A percentile compares a stretch with the other conserved stretches of the same genome.
Evolutionary conservation across 2,888 invertebrate species (phyloP).

Genomic region (Hyppa rectilinea): DNA sequence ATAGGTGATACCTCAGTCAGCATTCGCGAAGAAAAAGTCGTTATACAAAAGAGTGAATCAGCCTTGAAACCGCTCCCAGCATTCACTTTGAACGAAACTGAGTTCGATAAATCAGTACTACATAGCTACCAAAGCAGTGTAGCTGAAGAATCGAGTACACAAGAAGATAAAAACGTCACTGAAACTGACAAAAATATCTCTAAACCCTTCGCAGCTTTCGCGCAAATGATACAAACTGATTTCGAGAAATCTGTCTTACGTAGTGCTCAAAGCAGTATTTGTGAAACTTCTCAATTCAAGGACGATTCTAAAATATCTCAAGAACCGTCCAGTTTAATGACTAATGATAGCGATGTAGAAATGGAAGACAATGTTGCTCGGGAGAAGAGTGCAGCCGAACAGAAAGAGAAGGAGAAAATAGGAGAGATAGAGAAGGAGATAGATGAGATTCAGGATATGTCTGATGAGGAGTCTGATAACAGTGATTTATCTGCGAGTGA

Average conservation of each 20-base stretch:
- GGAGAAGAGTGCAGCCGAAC: slow-evolving; percentile 74
- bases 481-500: slow-evolving; percentile 50
- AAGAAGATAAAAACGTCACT: slow-evolving; percentile 59
- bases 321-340: slow-evolving; percentile 81
- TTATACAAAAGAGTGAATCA: slow-evolving; percentile 52
- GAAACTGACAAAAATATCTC: slow-evolving; percentile 62
- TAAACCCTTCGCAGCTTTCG: slow-evolving; percentile 69
- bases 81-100: slow-evolving; percentile 78
- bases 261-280: slow-evolving; percentile 77
- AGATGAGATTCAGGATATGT: slow-evolving; percentile 85
- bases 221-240: slow-evolving; percentile 75
- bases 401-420: slow-evolving; percentile 83
- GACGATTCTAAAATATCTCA: slow-evolving; percentile 58
- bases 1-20: slow-evolving; percentile 72
- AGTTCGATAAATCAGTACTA: slow-evolving; percentile 80
- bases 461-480: slow-evolving; percentile 71
- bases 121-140: slow-evolving; percentile 77
- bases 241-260: slow-evolving; percentile 79
- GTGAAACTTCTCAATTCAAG: slow-evolving; percentile 63
- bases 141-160: slow-evolving; percentile 70
- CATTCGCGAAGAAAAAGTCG: slow-evolving; percentile 67
- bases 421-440: slow-evolving; percentile 87
- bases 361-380: slow-evolving; percentile 70
- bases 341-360: slow-evolving; percentile 84
- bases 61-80: slow-evolving; percentile 73